Conservation (phyloP, 2,888 invertebrate species). For the Phanerotoma sp. region DNA sequence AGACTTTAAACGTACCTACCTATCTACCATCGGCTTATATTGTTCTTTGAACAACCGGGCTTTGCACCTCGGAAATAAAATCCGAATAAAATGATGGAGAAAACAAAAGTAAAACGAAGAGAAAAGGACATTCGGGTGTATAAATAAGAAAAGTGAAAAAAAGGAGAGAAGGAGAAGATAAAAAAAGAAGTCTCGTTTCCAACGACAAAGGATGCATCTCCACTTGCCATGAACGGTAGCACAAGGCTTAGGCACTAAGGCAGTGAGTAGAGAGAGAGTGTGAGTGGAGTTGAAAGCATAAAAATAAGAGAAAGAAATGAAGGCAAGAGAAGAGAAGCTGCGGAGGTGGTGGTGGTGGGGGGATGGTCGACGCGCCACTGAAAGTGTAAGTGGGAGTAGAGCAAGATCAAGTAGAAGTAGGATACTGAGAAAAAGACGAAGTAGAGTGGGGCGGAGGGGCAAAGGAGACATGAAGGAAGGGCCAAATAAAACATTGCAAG, state of each 20-base stretch:
- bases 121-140: conserved; percentile 5
- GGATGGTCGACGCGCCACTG: too few relatives aligned
- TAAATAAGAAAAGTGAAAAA: conserved; percentile 8
- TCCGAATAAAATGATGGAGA: conserved; percentile 43
- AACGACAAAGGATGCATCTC: conserved; percentile 36
- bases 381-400: too few relatives aligned
- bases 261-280: neutral
- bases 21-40: conserved; percentile 40
- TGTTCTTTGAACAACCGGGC: conserved; percentile 43
- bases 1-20: conserved; percentile 40
- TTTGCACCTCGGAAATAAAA: conserved; percentile 41
- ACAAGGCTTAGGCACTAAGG: neutral
- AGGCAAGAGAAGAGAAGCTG: conserved; percentile 13
- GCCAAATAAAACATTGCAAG: conserved; percentile 39
- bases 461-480: conserved; percentile 8
- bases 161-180: conserved; percentile 10
- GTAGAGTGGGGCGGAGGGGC: too few relatives aligned
- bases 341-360: conserved; percentile 17
- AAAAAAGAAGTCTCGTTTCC: conserved; percentile 1
- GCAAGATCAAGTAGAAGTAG: too few relatives aligned
- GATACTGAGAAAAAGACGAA: conserved; percentile 11
- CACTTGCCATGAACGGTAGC: conserved; percentile 18
- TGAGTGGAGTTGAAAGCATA: conserved; percentile 3
- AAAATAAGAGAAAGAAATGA: conserved; percentile 9
- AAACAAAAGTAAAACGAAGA: conserved; percentile 21